Evolutionary conservation across 2,888 invertebrate species (phyloP).

Genomic region (Thyatira batis): DNA sequence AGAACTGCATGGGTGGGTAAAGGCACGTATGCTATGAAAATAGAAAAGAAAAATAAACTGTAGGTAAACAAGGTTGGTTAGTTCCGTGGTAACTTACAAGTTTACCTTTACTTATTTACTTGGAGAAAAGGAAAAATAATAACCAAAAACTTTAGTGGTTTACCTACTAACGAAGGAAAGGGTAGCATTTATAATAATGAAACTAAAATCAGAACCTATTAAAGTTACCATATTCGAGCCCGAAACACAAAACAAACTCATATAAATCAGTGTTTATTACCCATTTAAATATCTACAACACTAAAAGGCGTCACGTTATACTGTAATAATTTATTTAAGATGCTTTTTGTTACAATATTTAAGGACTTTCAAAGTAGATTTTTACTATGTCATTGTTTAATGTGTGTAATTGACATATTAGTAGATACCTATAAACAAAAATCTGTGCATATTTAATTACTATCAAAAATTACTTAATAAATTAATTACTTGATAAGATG

Average conservation of each 20-base stretch:
- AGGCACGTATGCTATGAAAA: neutral
- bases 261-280: conserved; percentile 64
- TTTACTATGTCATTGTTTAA: neutral
- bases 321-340: conserved; percentile 41
- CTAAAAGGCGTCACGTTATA: conserved; percentile 54
- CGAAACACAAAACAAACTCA: conserved; percentile 46
- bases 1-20: conserved; percentile 19
- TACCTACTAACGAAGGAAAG: too few relatives aligned
- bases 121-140: too few relatives aligned
- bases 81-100: neutral
- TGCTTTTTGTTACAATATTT: conserved; percentile 33
- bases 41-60: neutral
- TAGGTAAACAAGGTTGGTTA: neutral
- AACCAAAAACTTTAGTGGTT: too few relatives aligned
- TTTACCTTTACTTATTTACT: neutral
- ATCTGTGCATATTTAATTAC: too few relatives aligned
- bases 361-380: conserved; percentile 25
- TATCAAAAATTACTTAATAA: too few relatives aligned
- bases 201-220: conserved; percentile 41
- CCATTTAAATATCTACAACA: conserved; percentile 62
- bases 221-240: conserved; percentile 35
- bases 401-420: too few relatives aligned
- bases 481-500: conserved; percentile 7
- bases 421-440: too few relatives aligned
- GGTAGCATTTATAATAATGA: too few relatives aligned